Percentiles rank a stretch among this genome's conserved stretches.
Conservation (phyloP, 2,797 vertebrate genomes). For the Gallinago solitaria region DNA sequence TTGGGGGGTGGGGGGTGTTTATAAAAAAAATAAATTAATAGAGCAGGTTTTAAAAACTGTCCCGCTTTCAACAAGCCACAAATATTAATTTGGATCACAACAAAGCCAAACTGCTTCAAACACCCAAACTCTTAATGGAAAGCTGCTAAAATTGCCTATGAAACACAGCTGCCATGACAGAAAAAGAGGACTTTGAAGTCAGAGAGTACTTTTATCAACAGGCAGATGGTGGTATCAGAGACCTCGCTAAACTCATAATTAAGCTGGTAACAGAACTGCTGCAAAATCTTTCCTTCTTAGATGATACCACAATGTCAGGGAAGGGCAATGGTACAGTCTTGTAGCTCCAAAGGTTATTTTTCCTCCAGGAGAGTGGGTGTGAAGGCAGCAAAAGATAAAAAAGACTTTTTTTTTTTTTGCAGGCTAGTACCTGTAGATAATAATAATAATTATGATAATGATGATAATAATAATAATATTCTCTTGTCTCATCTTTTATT, state of each 20-base stretch:
- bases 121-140: background rate
- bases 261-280: background rate
- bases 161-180: background rate
- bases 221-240: background rate
- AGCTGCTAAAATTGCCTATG: background rate
- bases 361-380: background rate
- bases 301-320: background rate
- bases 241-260: background rate
- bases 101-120: background rate
- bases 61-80: background rate
- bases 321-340: background rate
- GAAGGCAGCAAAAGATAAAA: background rate
- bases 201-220: background rate
- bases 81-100: background rate
- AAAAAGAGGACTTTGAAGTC: background rate
- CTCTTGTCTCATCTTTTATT: background rate
- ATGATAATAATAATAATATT: background rate
- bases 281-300: background rate
- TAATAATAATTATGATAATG: background rate
- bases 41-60: background rate
- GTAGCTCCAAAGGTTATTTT: background rate
- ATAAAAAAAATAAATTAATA: background rate
- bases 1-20: fast-evolving
- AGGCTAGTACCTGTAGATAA: background rate
- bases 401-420: background rate